Base-by-base conservation (phyloP, 2,888 invertebrate genomes). In the Brachyopa scutellaris region DNA sequence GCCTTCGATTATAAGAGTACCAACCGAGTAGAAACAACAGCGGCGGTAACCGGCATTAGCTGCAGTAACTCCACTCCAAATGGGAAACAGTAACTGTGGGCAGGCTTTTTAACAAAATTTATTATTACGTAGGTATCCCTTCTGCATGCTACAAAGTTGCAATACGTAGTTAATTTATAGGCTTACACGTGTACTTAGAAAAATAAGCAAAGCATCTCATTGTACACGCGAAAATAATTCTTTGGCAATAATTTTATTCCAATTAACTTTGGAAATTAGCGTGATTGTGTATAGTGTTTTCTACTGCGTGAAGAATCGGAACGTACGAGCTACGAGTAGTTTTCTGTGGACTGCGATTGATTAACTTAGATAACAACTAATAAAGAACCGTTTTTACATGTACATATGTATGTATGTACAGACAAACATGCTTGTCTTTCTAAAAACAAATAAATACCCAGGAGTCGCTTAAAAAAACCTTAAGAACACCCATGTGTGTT, bases 1-100 rank as follows among this genome's bases (percentile, higher is more conserved):
- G 72, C 72, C 61, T 72, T 72, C 55, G 53, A 67, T 45, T 42
- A 31, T 51, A 9, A 6, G n/a, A 6, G n/a, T 36, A 21, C 29
- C 38, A 40, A 47, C 11, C 38, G 40, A 31, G 38, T 38, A 21
- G 38, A 13, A 11, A 8, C 33, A 9, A 53, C 33, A 1, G 15
- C 11, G n/a, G 15, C 2, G 15, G 23, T 26, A 47, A 47, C 6
- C 61, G 4, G 9, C 5, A 21, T 45, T 45, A 23, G 47, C 15
- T 19, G 47, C 57, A 17, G n/a, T 36, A 55, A n/a, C 51, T 17
- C 36, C 9, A 21, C 42, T 29, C 3, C 11, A 15, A 51, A 26
- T 17, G 29, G 5, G 51, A 29, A 15, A 19, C 11, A 19, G 8
- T 31, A 23, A n/a, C 6, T 36, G 23, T 45, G 17, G 23, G 17